Conservation (phyloP, 2,113 vertebrate species). For the Sinosuthora webbiana region DNA sequence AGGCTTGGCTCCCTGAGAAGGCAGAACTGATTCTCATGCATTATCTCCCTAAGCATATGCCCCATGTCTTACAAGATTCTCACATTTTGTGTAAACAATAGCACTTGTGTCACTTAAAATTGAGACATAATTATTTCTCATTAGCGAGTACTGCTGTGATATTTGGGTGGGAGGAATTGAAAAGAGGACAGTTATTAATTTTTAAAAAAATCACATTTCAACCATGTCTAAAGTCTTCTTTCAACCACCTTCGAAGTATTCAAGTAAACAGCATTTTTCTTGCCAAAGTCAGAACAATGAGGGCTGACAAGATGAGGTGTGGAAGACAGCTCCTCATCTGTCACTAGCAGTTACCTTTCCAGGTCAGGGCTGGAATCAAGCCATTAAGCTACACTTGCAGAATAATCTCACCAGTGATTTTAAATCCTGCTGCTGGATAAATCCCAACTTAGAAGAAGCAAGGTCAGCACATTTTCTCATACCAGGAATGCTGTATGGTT, state of each 20-base stretch:
- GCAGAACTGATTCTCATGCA: not conserved
- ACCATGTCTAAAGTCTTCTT: not conserved
- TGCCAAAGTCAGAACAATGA: not conserved
- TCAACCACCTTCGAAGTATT: not conserved
- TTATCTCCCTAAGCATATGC: constrained; percentile 17
- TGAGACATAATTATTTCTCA: constrained; percentile 4
- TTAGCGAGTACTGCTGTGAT: not conserved
- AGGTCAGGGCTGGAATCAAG: not conserved
- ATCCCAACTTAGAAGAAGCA: not conserved
- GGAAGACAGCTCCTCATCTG: not conserved
- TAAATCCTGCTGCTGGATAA: not conserved
- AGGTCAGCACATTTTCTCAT: not conserved
- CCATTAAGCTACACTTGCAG: not conserved
- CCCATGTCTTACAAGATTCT: not conserved
- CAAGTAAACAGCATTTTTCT: not conserved
- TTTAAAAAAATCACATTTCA: not conserved
- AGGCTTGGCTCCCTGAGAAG: not conserved
- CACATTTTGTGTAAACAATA: constrained; percentile 19
- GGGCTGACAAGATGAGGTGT: not conserved
- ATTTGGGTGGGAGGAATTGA: not conserved
- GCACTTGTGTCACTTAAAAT: constrained; percentile 6
- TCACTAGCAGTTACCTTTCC: not conserved
- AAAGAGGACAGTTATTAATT: not conserved
- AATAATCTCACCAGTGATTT: not conserved
- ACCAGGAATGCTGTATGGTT: not conserved